Evolutionary conservation across 2,888 invertebrate genomes (phyloP).

Genomic region (Rhorus exstirpatorius): DNA sequence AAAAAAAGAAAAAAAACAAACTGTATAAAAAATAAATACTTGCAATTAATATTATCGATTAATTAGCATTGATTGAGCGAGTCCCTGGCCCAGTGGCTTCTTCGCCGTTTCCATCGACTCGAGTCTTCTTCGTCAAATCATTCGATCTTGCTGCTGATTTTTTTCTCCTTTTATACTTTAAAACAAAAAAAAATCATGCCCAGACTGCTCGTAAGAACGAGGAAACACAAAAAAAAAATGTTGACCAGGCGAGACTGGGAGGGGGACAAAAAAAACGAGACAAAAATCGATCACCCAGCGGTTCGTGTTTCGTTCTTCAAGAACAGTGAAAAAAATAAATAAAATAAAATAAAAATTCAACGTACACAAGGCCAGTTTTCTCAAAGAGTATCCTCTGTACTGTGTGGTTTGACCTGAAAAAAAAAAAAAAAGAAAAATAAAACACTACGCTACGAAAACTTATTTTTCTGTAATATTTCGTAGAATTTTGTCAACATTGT

Average conservation of each 20-base stretch:
- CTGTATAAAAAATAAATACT: slow-evolving; percentile 70
- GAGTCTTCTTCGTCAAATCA: slow-evolving; percentile 6
- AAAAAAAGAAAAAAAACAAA: slow-evolving; percentile 47
- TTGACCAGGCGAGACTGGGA: too few relatives aligned
- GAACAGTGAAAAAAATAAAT: background rate
- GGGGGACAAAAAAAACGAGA: too few relatives aligned
- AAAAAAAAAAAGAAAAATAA: slow-evolving; percentile 52
- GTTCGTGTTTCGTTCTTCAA: background rate
- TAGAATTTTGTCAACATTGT: slow-evolving; percentile 81
- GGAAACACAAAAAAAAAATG: too few relatives aligned
- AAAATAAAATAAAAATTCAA: slow-evolving; percentile 16
- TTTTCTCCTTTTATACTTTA: background rate
- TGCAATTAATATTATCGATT: slow-evolving; percentile 72
- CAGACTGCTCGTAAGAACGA: too few relatives aligned
- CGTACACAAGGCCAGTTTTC: slow-evolving; percentile 51
- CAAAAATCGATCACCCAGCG: background rate
- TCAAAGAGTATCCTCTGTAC: slow-evolving; percentile 50
- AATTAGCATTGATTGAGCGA: slow-evolving; percentile 69
- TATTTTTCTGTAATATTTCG: slow-evolving; percentile 84
- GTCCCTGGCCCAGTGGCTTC: slow-evolving; percentile 39
- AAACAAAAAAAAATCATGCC: background rate
- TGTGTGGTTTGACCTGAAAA: slow-evolving; percentile 54
- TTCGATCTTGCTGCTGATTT: slow-evolving; percentile 11
- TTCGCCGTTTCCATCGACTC: slow-evolving; percentile 12
- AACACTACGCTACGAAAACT: slow-evolving; percentile 76